These are phyloP conservation scores for Rhodeus uyekii DNA, from an alignment of 2,797 vertebrate genomes.

Conservation along the genomic window DNA sequence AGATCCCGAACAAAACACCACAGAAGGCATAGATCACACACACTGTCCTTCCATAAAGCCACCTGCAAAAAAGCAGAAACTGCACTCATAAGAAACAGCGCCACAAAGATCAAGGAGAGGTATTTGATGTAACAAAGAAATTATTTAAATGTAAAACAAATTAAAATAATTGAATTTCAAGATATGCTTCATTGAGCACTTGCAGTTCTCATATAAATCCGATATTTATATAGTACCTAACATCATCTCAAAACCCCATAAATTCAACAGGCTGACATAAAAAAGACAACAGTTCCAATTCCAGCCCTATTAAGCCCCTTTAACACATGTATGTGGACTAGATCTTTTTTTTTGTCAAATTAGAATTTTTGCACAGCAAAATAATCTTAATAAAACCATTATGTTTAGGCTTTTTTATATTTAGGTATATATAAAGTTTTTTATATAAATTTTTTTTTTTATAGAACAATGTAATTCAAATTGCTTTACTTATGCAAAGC, in stretches of 20 bases:
- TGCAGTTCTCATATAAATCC: too few relatives aligned
- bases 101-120: background rate
- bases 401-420: background rate
- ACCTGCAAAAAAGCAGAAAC: conserved; percentile 61
- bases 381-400: background rate
- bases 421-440: too few relatives aligned
- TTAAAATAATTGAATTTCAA: background rate
- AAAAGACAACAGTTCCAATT: background rate
- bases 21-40: conserved; percentile 80
- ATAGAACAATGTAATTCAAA: background rate
- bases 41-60: conserved; percentile 72
- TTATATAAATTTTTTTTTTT: background rate
- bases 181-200: too few relatives aligned
- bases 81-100: conserved; percentile 13
- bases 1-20: conserved; percentile 81
- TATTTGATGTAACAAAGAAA: background rate
- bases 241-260: background rate
- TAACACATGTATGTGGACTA: background rate
- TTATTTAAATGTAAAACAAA: background rate
- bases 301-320: too few relatives aligned
- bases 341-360: background rate
- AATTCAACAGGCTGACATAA: background rate
- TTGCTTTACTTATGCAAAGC: background rate
- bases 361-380: background rate
- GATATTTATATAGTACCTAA: too few relatives aligned